Conservation (phyloP, 2,888 invertebrate genomes). For the Octodonta nipae region DNA sequence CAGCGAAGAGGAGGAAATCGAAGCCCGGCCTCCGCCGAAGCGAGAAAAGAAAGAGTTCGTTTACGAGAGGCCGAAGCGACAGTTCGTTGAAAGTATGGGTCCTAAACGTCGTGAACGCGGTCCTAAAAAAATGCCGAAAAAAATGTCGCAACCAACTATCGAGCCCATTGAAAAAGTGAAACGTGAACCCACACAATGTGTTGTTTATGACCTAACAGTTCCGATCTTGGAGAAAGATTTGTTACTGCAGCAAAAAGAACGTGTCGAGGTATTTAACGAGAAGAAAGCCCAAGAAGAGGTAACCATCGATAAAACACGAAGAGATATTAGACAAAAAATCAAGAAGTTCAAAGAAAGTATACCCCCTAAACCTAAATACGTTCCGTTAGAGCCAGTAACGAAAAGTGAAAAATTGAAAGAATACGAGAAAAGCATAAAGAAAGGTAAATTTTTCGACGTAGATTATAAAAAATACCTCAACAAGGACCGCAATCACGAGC, state of each 20-base stretch:
- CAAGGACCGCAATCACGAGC: conserved; percentile 17
- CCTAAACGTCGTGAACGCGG: conserved; percentile 29
- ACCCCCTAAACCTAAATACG: conserved; percentile 26
- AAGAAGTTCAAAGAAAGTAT: conserved; percentile 24
- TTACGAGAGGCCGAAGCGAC: conserved; percentile 31
- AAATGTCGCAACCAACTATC: conserved; percentile 2
- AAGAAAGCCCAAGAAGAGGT: conserved; percentile 31
- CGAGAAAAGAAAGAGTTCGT: conserved; percentile 25
- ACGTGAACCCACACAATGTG: no score
- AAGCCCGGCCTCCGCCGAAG: conserved; percentile 19
- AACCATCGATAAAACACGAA: conserved; percentile 27
- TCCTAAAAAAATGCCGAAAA: conserved; percentile 20
- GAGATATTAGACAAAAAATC: conserved; percentile 27
- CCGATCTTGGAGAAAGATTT: conserved; percentile 30
- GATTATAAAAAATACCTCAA: conserved; percentile 31
- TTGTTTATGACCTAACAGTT: conserved; percentile 22
- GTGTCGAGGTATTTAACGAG: conserved; percentile 29
- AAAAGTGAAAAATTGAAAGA: conserved; percentile 33
- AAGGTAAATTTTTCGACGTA: conserved; percentile 31
- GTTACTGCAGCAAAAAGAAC: conserved; percentile 30
- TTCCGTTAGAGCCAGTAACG: conserved; percentile 30
- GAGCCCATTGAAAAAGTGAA: no score
- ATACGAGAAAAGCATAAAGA: conserved; percentile 30
- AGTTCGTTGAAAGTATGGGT: conserved; percentile 28
- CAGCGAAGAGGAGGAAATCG: conserved; percentile 22